Conservation (phyloP, 2,888 invertebrate genomes). For the Agonopterix subpropinquella region DNA sequence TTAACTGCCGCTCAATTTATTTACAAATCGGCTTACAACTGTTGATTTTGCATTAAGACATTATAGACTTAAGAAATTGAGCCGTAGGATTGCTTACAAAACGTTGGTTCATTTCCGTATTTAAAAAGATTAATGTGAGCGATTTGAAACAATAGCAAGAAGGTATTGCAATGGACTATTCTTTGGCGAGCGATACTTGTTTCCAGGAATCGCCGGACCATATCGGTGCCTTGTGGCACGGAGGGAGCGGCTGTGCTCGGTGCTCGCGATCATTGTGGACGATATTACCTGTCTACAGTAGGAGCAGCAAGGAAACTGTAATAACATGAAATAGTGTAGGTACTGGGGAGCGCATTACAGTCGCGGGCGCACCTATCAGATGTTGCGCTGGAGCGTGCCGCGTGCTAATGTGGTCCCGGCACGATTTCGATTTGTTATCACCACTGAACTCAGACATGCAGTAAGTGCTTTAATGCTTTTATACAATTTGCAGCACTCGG, state of each 20-base stretch:
- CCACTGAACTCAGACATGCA: slow-evolving; percentile 27
- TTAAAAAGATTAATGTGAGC: no score
- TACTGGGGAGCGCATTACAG: slow-evolving; percentile 38
- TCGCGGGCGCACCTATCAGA: slow-evolving; percentile 46
- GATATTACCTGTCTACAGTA: slow-evolving; percentile 43
- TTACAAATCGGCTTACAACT: slow-evolving; percentile 45
- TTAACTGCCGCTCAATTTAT: slow-evolving; percentile 49
- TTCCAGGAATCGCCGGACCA: slow-evolving; percentile 14
- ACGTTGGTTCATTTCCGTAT: slow-evolving; percentile 12
- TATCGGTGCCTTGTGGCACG: slow-evolving; percentile 15
- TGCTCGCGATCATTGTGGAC: slow-evolving; percentile 36
- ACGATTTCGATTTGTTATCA: slow-evolving; percentile 68
- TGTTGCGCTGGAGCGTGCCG: slow-evolving; percentile 58
- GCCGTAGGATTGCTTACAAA: slow-evolving; percentile 21
- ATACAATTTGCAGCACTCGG: slow-evolving; percentile 15
- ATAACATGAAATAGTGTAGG: slow-evolving; percentile 53
- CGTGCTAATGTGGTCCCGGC: slow-evolving; percentile 61
- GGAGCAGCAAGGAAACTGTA: slow-evolving; percentile 42
- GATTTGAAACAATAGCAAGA: slow-evolving; percentile 5
- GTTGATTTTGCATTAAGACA: slow-evolving; percentile 40
- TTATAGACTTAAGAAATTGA: slow-evolving; percentile 37
- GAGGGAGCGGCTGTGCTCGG: slow-evolving; percentile 20
- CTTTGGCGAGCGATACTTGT: slow-evolving; percentile 31
- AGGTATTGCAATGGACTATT: slow-evolving; percentile 13
- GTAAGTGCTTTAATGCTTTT: slow-evolving; percentile 24